Percentiles rank a stretch among this genome's conserved stretches.
Evolutionary conservation across 2,113 vertebrate species (phyloP).

Genomic region (Oncorhynchus nerka): DNA sequence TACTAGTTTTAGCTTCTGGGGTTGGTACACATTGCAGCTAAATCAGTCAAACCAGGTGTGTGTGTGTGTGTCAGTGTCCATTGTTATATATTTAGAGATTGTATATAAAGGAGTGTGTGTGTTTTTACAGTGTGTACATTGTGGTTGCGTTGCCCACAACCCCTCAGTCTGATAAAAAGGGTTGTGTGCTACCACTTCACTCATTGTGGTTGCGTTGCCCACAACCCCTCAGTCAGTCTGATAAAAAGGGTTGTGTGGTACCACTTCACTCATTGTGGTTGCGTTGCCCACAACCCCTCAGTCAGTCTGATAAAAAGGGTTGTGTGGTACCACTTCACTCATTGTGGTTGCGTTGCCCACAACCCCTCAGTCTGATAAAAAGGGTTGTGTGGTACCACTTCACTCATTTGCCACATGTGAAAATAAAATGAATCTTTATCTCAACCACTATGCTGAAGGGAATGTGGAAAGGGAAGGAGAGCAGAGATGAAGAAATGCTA

Average conservation of each 20-base stretch:
- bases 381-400: not conserved
- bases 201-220: not conserved
- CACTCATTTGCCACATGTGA: not conserved
- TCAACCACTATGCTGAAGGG: not conserved
- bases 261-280: constrained; percentile 5
- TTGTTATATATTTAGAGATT: not conserved
- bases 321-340: not conserved
- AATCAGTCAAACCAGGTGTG: constrained; percentile 3
- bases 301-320: not conserved
- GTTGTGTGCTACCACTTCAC: not conserved
- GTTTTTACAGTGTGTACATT: constrained; percentile 44
- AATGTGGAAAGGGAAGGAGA: not conserved
- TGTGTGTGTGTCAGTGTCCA: constrained; percentile 2
- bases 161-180: not conserved
- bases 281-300: not conserved
- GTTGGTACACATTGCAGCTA: constrained; percentile 14
- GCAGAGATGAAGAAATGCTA: not conserved
- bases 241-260: not conserved
- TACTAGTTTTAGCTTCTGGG: constrained; percentile 46
- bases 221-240: not conserved
- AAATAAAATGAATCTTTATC: not conserved
- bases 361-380: not conserved
- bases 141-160: not conserved
- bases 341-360: not conserved
- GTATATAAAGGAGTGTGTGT: constrained; percentile 7